Conservation (phyloP, 2,888 invertebrate genomes). For the Flexamia atlantica region DNA sequence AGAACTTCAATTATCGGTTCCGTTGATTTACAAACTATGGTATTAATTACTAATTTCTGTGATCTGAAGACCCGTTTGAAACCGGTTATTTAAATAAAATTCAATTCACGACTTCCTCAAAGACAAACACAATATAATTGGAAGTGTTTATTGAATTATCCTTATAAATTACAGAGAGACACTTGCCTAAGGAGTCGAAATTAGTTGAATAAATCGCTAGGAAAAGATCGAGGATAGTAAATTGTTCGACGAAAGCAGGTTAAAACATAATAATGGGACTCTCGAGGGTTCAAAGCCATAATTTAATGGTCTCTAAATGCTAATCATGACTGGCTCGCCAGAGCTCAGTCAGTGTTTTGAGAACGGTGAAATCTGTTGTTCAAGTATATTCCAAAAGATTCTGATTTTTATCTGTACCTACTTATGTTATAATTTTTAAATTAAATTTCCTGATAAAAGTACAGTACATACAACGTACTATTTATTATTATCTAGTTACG, state of each 20-base stretch:
- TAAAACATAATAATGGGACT: conserved; percentile 5
- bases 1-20: not conserved
- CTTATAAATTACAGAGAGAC: too few species aligned
- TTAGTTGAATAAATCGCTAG: not conserved
- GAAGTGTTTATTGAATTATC: too few species aligned
- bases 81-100: not conserved
- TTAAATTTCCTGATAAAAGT: too few species aligned
- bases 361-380: not conserved
- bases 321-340: not conserved
- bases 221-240: not conserved
- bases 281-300: not conserved
- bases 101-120: too few species aligned
- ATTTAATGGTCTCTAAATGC: conserved; percentile 25
- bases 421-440: too few species aligned
- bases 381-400: not conserved
- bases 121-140: too few species aligned
- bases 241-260: not conserved
- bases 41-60: not conserved
- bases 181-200: not conserved
- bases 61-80: not conserved
- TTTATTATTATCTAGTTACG: too few species aligned
- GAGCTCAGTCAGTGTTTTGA: too few species aligned
- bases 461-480: too few species aligned
- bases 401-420: too few species aligned
- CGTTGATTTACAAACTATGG: not conserved